Evolutionary conservation across 1,140 invertebrate genomes (phyloP).

Genomic region (Ips nitidus): DNA sequence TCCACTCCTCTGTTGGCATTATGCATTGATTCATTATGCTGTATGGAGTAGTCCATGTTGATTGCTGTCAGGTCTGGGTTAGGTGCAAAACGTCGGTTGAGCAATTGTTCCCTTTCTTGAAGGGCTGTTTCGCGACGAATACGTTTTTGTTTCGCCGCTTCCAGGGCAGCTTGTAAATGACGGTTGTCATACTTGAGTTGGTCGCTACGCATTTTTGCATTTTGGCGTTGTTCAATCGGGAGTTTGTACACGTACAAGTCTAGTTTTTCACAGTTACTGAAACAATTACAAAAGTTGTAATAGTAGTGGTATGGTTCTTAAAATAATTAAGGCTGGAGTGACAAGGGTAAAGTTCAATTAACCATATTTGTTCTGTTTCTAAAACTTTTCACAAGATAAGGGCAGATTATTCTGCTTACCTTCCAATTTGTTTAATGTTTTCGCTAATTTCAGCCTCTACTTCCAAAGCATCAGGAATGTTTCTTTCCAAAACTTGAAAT

Average conservation of each 20-base stretch:
- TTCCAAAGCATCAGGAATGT: conserved; percentile 58
- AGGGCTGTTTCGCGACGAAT: conserved; percentile 70
- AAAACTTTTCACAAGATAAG: too few species aligned
- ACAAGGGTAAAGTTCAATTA: not conserved
- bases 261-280: conserved; percentile 85
- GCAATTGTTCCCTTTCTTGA: conserved; percentile 82
- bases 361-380: not conserved
- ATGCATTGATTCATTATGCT: conserved; percentile 76
- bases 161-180: conserved; percentile 82
- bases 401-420: conserved; percentile 57
- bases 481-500: conserved; percentile 72
- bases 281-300: conserved; percentile 44
- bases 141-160: conserved; percentile 69
- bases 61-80: conserved; percentile 84
- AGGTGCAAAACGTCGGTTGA: conserved; percentile 79
- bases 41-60: conserved; percentile 82
- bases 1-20: conserved; percentile 86
- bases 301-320: not conserved
- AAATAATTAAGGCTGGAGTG: not conserved
- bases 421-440: conserved; percentile 78
- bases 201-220: conserved; percentile 89
- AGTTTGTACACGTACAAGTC: conserved; percentile 91
- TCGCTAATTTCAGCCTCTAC: conserved; percentile 75
- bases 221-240: conserved; percentile 80
- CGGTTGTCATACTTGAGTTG: conserved; percentile 95